Evolutionary conservation across 2,113 vertebrate species (phyloP).

Genomic region (Zingel zingel): DNA sequence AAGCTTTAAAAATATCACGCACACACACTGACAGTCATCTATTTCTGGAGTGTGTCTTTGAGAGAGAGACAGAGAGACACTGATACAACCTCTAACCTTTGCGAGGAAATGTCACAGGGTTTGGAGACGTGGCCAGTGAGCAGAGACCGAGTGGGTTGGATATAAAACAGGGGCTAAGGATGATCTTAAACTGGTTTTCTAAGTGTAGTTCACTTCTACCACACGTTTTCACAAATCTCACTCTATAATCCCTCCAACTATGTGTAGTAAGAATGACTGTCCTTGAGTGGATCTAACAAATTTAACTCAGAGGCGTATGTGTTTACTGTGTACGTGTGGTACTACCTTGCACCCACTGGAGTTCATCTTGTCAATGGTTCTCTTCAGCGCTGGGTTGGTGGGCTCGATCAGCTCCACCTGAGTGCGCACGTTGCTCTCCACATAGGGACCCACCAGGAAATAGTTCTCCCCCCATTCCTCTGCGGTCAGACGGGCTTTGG

Average conservation of each 20-base stretch:
- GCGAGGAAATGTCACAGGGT: constrained; percentile 75
- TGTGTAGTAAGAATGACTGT: background rate
- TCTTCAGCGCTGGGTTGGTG: constrained; percentile 86
- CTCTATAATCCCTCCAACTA: constrained; percentile 10
- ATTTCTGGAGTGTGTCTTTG: constrained; percentile 65
- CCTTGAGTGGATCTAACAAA: background rate
- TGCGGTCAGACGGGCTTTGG: constrained; percentile 92
- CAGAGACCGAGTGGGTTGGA: constrained; percentile 23
- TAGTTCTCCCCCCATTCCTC: constrained; percentile 96
- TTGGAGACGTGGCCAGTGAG: constrained; percentile 31
- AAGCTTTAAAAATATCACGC: constrained; percentile 35
- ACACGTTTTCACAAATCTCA: background rate
- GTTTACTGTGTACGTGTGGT: constrained; percentile 24
- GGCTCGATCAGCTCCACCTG: constrained; percentile 95
- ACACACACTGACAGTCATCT: constrained; percentile 20
- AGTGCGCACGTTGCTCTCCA: constrained; percentile 92
- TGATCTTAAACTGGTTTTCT: constrained; percentile 7
- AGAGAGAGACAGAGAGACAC: constrained; percentile 54
- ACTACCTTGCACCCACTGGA: constrained; percentile 93
- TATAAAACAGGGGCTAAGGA: constrained; percentile 14
- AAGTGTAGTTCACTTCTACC: constrained; percentile 4
- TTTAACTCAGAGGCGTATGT: constrained; percentile 28
- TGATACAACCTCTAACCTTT: constrained; percentile 84
- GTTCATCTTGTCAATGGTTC: constrained; percentile 93
- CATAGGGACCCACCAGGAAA: constrained; percentile 93